Conservation (phyloP, 2,888 invertebrate genomes). For the Malachius bipustulatus region DNA sequence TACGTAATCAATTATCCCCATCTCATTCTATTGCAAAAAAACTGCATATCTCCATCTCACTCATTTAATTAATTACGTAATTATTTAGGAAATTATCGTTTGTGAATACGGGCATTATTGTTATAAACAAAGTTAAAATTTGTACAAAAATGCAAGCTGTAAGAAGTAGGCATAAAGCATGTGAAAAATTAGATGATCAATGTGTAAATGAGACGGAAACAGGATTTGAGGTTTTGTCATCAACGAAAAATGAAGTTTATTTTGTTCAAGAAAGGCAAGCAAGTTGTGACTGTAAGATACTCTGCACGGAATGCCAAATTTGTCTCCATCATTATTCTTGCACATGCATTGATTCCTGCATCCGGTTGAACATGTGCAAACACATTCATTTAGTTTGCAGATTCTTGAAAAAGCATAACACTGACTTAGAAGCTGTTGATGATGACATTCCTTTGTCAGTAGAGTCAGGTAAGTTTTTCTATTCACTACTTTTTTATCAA, state of each 20-base stretch:
- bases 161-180: constrained; percentile 9
- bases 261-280: constrained; percentile 9
- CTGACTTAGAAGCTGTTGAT: background rate
- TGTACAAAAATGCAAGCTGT: constrained; percentile 9
- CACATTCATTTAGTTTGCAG: constrained; percentile 12
- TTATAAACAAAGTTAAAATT: constrained; percentile 13
- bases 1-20: no score
- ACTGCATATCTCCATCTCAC: no score
- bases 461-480: constrained; percentile 3
- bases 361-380: constrained; percentile 15
- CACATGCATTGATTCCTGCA: constrained; percentile 11
- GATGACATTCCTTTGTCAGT: background rate
- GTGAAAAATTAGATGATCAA: constrained; percentile 1
- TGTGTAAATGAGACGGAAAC: background rate
- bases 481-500: no score
- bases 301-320: constrained; percentile 11
- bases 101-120: no score
- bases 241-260: constrained; percentile 9
- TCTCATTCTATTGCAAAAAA: no score
- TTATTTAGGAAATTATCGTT: no score
- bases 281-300: constrained; percentile 10
- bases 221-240: constrained; percentile 10
- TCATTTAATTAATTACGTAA: no score
- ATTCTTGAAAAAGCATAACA: background rate
- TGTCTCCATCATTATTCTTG: constrained; percentile 11